Conservation (phyloP, 2,888 invertebrate species). For the Rhagonycha lutea region DNA sequence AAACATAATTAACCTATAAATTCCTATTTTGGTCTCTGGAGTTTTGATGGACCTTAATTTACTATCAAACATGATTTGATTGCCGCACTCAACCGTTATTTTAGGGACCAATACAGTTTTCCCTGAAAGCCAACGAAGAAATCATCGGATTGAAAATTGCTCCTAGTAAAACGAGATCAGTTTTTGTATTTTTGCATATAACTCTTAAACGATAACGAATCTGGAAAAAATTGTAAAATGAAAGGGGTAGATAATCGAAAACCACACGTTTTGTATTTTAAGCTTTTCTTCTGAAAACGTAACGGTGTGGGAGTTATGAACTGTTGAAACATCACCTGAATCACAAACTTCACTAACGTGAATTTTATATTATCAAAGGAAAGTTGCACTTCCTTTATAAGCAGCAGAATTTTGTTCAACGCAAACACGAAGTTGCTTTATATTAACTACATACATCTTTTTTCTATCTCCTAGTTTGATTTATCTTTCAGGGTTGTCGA, state of each 20-base stretch:
- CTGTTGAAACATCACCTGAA: neutral
- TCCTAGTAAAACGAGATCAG: neutral
- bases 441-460: neutral
- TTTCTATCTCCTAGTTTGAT: neutral
- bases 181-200: neutral
- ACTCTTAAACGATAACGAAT: neutral
- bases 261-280: neutral
- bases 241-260: neutral
- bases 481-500: neutral
- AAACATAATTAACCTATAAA: neutral
- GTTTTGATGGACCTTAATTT: neutral
- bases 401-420: neutral
- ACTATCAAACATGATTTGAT: neutral
- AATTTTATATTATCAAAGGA: too few species aligned
- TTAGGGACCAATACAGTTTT: neutral
- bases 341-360: too few species aligned
- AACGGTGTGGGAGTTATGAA: neutral
- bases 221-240: neutral
- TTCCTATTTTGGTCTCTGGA: neutral
- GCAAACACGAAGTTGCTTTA: neutral
- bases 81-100: neutral
- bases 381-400: neutral
- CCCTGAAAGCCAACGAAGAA: neutral
- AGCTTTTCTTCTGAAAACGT: neutral
- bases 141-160: neutral